Evolutionary conservation across 2,888 invertebrate genomes (phyloP).

Genomic region (Melanophora roralis): DNA sequence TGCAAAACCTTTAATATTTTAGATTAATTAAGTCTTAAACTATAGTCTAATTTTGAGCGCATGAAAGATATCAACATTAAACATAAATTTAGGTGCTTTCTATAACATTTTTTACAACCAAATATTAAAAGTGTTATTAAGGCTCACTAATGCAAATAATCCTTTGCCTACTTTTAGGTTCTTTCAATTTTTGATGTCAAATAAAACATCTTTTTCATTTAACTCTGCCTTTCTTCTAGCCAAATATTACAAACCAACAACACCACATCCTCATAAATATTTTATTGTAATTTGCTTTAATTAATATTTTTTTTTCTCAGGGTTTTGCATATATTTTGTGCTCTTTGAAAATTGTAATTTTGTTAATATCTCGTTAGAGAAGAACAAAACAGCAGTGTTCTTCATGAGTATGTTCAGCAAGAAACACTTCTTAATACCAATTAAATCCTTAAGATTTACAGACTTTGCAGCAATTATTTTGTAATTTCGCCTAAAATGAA

Average conservation of each 20-base stretch:
- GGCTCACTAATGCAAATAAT: no score
- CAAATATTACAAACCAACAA: neutral
- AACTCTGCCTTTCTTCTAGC: no score
- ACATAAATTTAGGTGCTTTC: no score
- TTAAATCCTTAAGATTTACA: slow-evolving; percentile 48
- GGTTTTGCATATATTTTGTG: neutral
- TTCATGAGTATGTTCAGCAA: neutral
- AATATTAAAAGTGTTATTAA: no score
- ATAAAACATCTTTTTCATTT: no score
- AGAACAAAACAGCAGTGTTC: neutral
- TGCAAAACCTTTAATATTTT: no score
- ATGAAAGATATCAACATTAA: no score
- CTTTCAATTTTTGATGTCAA: no score
- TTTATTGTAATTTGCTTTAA: neutral
- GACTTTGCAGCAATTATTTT: slow-evolving; percentile 44
- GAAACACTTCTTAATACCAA: slow-evolving; percentile 18
- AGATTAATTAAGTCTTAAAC: no score
- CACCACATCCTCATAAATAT: neutral
- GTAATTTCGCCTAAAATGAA: slow-evolving; percentile 37
- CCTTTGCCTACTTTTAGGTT: no score
- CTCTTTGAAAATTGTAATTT: neutral
- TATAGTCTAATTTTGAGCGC: no score
- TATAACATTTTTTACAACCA: no score
- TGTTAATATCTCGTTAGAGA: neutral
- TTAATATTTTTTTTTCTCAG: neutral